Conservation (phyloP, 64 coral and sea anemone genomes). For the Dendrophyllia cribrosa region DNA sequence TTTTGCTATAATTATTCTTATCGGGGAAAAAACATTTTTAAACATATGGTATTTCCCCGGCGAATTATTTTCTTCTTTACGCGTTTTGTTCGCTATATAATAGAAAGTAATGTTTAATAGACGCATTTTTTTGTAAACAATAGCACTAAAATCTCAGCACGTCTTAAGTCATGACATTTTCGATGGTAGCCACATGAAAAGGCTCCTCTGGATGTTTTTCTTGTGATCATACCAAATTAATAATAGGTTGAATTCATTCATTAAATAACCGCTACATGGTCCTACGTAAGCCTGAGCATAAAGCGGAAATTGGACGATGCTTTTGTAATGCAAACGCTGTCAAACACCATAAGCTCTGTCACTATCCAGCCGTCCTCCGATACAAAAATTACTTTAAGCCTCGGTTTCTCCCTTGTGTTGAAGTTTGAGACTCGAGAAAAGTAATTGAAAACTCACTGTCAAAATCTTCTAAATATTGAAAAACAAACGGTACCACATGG, state of each 20-base stretch:
- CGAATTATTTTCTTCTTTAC: neutral
- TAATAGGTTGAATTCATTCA: neutral
- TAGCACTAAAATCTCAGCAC: neutral
- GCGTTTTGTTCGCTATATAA: neutral
- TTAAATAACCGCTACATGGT: neutral
- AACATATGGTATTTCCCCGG: neutral
- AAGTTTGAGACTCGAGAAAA: too few relatives aligned
- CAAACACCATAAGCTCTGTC: too few relatives aligned
- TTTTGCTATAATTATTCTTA: too few relatives aligned
- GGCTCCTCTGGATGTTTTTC: neutral
- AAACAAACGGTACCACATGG: too few relatives aligned
- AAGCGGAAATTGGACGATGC: conserved; percentile 10
- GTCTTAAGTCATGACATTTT: neutral
- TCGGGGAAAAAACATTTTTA: neutral
- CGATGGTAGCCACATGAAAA: neutral
- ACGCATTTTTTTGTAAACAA: neutral
- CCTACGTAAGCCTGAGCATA: neutral
- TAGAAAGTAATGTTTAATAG: neutral
- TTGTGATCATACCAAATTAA: neutral
- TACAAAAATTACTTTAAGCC: too few relatives aligned
- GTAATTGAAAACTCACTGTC: too few relatives aligned
- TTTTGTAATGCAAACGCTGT: neutral
- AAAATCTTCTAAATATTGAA: too few relatives aligned
- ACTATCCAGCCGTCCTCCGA: too few relatives aligned
- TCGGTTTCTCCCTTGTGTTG: too few relatives aligned